Conservation (phyloP, 2,113 vertebrate species). For the Datnioides undecimradiatus region DNA sequence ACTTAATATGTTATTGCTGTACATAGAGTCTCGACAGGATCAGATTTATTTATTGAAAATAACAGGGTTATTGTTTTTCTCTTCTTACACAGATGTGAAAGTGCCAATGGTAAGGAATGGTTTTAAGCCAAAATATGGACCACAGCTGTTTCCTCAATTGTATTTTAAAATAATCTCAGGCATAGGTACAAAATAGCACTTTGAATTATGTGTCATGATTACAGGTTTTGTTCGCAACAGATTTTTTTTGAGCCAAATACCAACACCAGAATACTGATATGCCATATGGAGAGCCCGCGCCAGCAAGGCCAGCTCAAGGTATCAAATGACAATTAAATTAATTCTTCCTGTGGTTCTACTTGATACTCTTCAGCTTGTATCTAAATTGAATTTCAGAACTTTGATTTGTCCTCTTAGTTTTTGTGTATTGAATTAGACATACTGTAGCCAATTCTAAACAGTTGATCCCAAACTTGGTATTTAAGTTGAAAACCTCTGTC, state of each 20-base stretch:
- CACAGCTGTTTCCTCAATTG: conserved; percentile 60
- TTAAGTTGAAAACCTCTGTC: conserved; percentile 50
- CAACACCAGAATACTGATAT: not conserved
- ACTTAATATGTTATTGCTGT: conserved; percentile 40
- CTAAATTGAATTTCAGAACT: conserved; percentile 23
- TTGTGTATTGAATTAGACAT: conserved; percentile 21
- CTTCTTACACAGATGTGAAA: conserved; percentile 68
- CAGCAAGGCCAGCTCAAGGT: not conserved
- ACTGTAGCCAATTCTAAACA: conserved; percentile 10
- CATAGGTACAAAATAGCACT: conserved; percentile 77
- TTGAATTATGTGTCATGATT: conserved; percentile 59
- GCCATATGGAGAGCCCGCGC: not conserved
- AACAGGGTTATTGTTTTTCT: conserved; percentile 56
- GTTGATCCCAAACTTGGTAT: conserved; percentile 32
- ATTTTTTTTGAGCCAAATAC: not conserved
- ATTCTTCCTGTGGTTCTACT: conserved; percentile 14
- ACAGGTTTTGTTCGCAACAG: conserved; percentile 25
- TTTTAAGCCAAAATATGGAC: conserved; percentile 53
- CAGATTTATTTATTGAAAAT: conserved; percentile 72
- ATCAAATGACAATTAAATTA: not conserved
- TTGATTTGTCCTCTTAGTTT: conserved; percentile 12
- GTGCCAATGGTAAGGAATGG: conserved; percentile 69
- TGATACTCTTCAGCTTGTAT: conserved; percentile 20
- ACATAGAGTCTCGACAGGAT: conserved; percentile 53
- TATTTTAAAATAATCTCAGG: conserved; percentile 74